These are phyloP conservation scores for Danionella dracula DNA, from an alignment of 2,797 vertebrate species.

Conservation along the genomic window DNA sequence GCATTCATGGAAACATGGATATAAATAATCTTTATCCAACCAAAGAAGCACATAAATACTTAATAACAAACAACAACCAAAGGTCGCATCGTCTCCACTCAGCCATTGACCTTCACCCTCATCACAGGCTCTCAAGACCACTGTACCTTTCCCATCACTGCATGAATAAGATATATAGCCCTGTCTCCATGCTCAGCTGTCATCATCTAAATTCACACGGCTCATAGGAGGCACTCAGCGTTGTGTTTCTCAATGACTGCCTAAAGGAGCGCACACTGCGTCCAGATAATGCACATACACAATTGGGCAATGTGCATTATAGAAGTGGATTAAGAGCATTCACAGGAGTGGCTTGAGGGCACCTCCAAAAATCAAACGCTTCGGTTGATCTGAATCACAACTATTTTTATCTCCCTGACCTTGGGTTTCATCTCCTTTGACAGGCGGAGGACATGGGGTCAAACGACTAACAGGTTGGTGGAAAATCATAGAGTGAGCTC, in stretches of 20 bases:
- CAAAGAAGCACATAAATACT: background rate
- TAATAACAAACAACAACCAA: background rate
- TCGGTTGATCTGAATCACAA: constrained; percentile 71
- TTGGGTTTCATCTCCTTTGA: constrained; percentile 33
- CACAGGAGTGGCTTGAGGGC: constrained; percentile 69
- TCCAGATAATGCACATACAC: constrained; percentile 74
- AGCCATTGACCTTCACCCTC: background rate
- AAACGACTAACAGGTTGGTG: constrained; percentile 31
- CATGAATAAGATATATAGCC: constrained; percentile 43
- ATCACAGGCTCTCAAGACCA: constrained; percentile 6
- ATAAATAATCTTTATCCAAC: background rate
- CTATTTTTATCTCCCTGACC: constrained; percentile 50
- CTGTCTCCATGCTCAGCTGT: constrained; percentile 74
- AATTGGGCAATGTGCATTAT: constrained; percentile 78
- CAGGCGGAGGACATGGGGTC: constrained; percentile 22
- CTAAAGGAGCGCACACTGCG: constrained; percentile 71
- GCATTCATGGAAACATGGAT: no score
- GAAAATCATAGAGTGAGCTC: background rate
- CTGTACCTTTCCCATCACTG: background rate
- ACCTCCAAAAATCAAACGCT: constrained; percentile 75
- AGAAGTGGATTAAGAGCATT: constrained; percentile 69
- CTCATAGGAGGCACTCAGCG: constrained; percentile 76
- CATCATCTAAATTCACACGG: constrained; percentile 73
- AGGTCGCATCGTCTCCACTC: background rate
- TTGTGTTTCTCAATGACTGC: constrained; percentile 74